Evolutionary conservation across 1,140 invertebrate species (phyloP), one percentile per base, ranked within the genome.

Genomic region (Muscidifurax raptorellus): DNA sequence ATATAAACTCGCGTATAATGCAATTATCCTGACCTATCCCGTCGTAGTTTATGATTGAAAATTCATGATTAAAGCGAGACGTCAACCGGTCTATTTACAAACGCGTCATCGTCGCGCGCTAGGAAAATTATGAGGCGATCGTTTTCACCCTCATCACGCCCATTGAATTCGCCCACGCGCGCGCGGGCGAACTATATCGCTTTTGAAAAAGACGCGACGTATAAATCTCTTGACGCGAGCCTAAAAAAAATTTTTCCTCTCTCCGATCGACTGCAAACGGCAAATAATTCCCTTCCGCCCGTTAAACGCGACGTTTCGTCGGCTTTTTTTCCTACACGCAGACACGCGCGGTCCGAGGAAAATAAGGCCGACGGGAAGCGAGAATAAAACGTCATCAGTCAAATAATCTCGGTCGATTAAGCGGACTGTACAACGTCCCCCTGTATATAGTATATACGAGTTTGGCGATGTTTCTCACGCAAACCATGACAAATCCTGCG

Each of bases 401-500:
- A 80, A 85, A 85, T 85, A 82, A 80, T 83, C 75, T 84, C 82
- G 59, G 72, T 75, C 77, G 79, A 83, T 86, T 86, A 79, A 79
- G 66, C 69, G 32, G 47, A 64, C 25, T 36, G 47, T 32, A 36
- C 52, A 18, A 13, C 40, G 25, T 27, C 40, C 52, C 27, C 18
- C 28, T 30, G 0, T 67, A 59, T 67, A 27, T 44, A 40, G 47
- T 67, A 67, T 84, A 59, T 72, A 75, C 25, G 28, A 32, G 22
- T 71, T 81, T 79, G 79, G 66, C 74, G 52, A 52, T 80, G 67
- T 81, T 84, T 87, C 83, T 79, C 78, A 76, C 81, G 77, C 81
- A 87, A 88, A 82, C 85, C 85, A 85, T 88, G 86, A 89, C 86
- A 88, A 88, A 88, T 87, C 77, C 84, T 84, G n/a, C n/a, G 83